phyloP scores from a whole-genome alignment of 2,113 vertebrate species.

The Prolemur simus region DNA sequence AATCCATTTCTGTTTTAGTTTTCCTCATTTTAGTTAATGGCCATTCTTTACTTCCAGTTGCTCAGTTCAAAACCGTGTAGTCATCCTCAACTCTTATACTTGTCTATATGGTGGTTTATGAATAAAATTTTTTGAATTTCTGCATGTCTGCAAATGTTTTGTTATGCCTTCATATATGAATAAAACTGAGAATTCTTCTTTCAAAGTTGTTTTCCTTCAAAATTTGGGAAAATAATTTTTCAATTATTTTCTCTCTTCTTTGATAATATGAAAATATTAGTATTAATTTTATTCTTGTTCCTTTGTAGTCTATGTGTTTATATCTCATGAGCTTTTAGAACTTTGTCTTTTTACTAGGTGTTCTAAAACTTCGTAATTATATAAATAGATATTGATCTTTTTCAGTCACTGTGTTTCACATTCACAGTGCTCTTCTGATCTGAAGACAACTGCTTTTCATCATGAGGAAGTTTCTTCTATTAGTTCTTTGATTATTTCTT shows the following conservation, averaged over 20 bases:
- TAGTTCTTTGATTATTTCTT: constrained; percentile 12
- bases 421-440: background rate
- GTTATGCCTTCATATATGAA: background rate
- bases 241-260: background rate
- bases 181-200: background rate
- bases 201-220: background rate
- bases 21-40: background rate
- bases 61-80: background rate
- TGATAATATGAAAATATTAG: background rate
- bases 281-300: background rate
- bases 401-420: background rate
- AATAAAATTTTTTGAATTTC: background rate
- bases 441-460: background rate
- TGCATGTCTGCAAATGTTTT: background rate
- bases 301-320: background rate
- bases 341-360: background rate
- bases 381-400: background rate
- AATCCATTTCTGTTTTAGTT: background rate
- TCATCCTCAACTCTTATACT: background rate
- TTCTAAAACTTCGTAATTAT: constrained; percentile 15
- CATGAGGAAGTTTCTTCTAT: background rate
- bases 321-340: background rate
- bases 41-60: background rate
- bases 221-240: background rate
- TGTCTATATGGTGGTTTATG: background rate